Evolutionary conservation across 53 echinoderm and acorn worm species (phyloP), one percentile per base, ranked within the genome.

Genomic region (Hippasteria phrygiana): DNA sequence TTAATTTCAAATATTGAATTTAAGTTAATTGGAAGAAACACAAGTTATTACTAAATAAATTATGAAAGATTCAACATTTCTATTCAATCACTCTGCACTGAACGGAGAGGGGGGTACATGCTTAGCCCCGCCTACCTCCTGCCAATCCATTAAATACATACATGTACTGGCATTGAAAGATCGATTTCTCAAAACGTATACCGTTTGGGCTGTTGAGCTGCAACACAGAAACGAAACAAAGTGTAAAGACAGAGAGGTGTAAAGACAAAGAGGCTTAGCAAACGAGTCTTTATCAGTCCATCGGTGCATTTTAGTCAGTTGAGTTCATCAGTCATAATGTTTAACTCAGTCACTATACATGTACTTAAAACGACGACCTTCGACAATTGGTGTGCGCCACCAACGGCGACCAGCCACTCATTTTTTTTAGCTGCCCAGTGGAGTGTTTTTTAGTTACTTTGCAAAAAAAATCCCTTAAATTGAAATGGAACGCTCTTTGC

Each of bases 361-460:
- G n/a, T n/a, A n/a, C 85, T 50, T 71, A 78, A 85, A 85, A 85
- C 9, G 85, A 34, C 51, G 85, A 85, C 85, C 71, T 85, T 35
- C 27, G 46, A 71, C 85, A 70, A 51, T 85, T 71, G 85, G 85
- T 71, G 85, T 71, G 53, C 85, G 39, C 36, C 71, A 85, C 85
- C 71, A 70, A 71, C 36, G 85, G 85, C 50, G 38, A 85, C 42
- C 34, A 37, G 85, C 70, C 85, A 85, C 48, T 69, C 85, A 70
- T 64, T 82, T 85, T 34, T 64, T 85, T 85, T 53, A 85, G 85
- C 85, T 85, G 85, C 85, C 85, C 85, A 85, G 85, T 85, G 85
- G 85, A 85, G 85, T 85, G 85, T 71, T 69, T 85, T 85, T 14
- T 38, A 50, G 41, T 75, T 75, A 75, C 51, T 47, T 26, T 31